Base-by-base conservation (phyloP, 2,888 invertebrate genomes). In the Peribatodes rhomboidaria region DNA sequence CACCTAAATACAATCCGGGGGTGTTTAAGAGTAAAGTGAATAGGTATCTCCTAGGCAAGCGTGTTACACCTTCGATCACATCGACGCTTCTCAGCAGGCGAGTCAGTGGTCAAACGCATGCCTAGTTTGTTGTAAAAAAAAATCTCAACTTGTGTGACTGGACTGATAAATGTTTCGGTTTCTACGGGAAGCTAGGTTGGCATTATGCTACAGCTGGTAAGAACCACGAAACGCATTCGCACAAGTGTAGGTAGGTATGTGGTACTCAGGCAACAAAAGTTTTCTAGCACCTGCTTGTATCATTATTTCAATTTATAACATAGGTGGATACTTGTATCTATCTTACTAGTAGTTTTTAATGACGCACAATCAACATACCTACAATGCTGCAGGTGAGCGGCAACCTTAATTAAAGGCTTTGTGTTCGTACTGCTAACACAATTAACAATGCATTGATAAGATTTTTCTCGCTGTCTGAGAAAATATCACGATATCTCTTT, bases 401-500 rank as follows among this genome's bases (percentile, higher is more conserved):
- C 35, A 61, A 46, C 55, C 62, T 60, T 63, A 61, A 57, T 63
- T 57, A 58, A 63, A 60, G 31, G 20, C 61, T 61, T 61, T 67
- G 59, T 65, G 50, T 54, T 18, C 31, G 11, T 39, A 59, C 39
- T 60, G 49, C 63, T 59, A 64, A 63, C 49, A 60, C 67, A 61
- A 62, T 59, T 60, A 67, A 60, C 65, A 67, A 65, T 65, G 50
- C 61, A 65, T 61, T 64, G 49, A 50, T 46, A 54, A 61, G 54
- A 66, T 64, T 63, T 64, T 60, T 65, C 50, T 55, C 58, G 22
- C 57, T 39, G 42, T 39, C 59, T 60, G 64, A 31, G 56, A 60
- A 60, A 46, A 56, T 59, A 64, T 53, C 50, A 60, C 27, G 2
- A 27, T 27, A 50, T 33, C 18, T 56, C 60, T 65, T 60, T 65